Conservation (phyloP, 2,113 vertebrate species). For the Campylomormyrus tamandua region DNA sequence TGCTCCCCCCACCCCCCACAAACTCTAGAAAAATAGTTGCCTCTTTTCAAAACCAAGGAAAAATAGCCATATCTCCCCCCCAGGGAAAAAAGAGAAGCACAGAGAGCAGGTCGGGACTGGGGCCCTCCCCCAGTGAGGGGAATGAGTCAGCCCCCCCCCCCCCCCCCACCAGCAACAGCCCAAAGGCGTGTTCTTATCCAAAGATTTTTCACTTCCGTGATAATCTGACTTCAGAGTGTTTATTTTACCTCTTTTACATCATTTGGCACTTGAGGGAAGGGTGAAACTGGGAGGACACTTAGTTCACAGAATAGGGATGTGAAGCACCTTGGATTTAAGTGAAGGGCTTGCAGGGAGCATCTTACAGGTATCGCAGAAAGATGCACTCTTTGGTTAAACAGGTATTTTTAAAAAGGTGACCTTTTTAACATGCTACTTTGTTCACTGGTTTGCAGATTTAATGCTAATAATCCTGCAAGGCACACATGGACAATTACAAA, state of each 20-base stretch:
- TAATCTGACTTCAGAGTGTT: background rate
- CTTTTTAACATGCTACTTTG: background rate
- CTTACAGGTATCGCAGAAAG: background rate
- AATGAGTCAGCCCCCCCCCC: background rate
- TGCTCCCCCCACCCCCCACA: background rate
- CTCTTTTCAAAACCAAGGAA: background rate
- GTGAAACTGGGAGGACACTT: background rate
- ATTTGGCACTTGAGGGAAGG: background rate
- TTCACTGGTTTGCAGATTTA: background rate
- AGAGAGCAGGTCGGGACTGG: constrained; percentile 1
- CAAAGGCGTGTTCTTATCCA: background rate
- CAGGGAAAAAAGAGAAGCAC: constrained; percentile 28
- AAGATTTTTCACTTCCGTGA: background rate
- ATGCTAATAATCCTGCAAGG: background rate
- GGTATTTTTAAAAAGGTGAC: background rate
- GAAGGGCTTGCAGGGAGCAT: background rate
- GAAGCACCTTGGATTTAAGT: background rate
- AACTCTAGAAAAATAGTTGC: background rate
- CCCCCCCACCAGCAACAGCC: background rate
- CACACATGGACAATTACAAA: background rate
- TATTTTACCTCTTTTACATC: background rate
- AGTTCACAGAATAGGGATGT: background rate
- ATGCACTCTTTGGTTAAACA: background rate
- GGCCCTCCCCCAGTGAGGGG: constrained; percentile 15
- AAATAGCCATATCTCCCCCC: constrained; percentile 24